phyloP scores from a whole-genome alignment of 2,888 invertebrate species.

The Rhorus exstirpatorius region DNA sequence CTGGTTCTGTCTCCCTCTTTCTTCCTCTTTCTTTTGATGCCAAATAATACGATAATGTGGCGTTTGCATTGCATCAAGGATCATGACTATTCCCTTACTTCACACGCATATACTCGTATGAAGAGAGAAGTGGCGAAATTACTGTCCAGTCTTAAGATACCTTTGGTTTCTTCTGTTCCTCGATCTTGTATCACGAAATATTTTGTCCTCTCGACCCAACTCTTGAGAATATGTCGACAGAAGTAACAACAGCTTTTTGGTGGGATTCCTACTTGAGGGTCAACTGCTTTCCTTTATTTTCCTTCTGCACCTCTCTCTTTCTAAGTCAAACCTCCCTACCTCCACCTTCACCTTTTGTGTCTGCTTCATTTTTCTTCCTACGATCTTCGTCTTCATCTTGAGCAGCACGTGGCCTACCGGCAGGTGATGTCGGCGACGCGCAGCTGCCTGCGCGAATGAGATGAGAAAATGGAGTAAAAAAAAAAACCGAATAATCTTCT shows the following conservation, averaged over 20 bases:
- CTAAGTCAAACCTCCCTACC: constrained; percentile 28
- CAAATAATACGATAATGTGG: constrained; percentile 35
- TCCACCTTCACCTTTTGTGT: constrained; percentile 25
- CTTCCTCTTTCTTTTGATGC: constrained; percentile 23
- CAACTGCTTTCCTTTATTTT: constrained; percentile 35
- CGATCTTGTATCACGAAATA: constrained; percentile 12
- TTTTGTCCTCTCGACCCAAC: constrained; percentile 12
- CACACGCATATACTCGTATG: background rate
- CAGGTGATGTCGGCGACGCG: constrained; percentile 60
- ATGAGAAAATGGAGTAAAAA: constrained; percentile 53
- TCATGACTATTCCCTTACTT: constrained; percentile 13
- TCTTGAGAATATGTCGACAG: background rate
- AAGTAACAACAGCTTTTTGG: constrained; percentile 30
- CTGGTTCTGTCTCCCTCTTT: constrained; percentile 5
- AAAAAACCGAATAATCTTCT: constrained; percentile 35
- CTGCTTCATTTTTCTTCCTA: constrained; percentile 38
- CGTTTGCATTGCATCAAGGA: constrained; percentile 37
- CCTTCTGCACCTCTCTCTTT: constrained; percentile 18
- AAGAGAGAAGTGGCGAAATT: constrained; percentile 27
- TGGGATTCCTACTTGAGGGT: constrained; percentile 26
- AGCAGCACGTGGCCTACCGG: constrained; percentile 69
- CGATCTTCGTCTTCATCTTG: constrained; percentile 59
- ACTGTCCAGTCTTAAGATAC: constrained; percentile 25
- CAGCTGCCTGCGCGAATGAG: constrained; percentile 67
- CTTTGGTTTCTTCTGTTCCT: constrained; percentile 12